These are phyloP conservation scores for Drosophila pallidifrons DNA, from an alignment of 1,140 invertebrate species.

Conservation along the genomic window DNA sequence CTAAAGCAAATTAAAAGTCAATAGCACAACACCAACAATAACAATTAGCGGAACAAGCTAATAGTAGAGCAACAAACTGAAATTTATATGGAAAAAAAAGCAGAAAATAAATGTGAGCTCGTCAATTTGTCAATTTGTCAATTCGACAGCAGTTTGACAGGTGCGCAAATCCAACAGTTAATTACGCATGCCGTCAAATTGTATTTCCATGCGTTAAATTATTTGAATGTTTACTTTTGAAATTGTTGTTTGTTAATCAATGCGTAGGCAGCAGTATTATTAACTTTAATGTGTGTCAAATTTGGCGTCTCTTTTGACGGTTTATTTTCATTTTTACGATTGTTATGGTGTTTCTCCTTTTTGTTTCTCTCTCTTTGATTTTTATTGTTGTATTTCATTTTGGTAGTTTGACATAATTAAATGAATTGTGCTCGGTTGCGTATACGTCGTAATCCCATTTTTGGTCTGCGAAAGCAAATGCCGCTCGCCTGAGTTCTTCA, in stretches of 20 bases:
- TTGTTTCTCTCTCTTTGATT: neutral
- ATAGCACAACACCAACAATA: constrained; percentile 42
- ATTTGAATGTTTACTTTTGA: constrained; percentile 10
- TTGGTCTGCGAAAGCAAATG: constrained; percentile 20
- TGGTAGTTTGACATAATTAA: constrained; percentile 26
- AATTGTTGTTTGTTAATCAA: constrained; percentile 23
- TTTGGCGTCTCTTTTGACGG: constrained; percentile 24
- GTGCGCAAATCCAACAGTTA: constrained; percentile 30
- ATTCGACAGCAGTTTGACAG: constrained; percentile 9
- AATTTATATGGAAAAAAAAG: constrained; percentile 1
- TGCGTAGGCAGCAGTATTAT: constrained; percentile 21
- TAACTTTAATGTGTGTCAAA: constrained; percentile 26
- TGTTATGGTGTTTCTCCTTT: neutral
- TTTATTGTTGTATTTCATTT: neutral
- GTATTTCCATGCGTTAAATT: constrained; percentile 33
- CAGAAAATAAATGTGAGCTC: neutral
- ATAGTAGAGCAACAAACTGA: constrained; percentile 21
- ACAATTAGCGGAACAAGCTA: constrained; percentile 20
- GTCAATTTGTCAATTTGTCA: neutral
- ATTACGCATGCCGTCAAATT: constrained; percentile 36
- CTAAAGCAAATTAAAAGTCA: constrained; percentile 79
- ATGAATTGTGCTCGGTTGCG: constrained; percentile 9
- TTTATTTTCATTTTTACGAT: constrained; percentile 5
- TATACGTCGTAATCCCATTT: constrained; percentile 15
- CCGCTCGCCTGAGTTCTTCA: neutral